Evolutionary conservation across 1,140 invertebrate genomes (phyloP), one percentile per base, ranked within the genome.

Genomic region (Ladona fulva): DNA sequence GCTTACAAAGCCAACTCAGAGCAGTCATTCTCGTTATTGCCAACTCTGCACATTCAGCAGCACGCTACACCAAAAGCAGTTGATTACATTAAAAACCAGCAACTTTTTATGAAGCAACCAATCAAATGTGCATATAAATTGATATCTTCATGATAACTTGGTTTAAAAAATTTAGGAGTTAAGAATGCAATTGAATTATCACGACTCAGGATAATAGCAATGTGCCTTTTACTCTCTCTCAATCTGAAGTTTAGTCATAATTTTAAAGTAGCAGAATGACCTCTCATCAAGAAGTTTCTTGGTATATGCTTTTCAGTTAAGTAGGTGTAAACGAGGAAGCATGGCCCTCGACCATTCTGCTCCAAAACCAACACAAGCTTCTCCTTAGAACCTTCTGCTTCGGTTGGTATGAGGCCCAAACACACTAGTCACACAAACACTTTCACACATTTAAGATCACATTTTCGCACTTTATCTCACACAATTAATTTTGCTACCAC

Each of bases 1-100:
- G 52, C 52, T 66, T 66, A 66, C n/a, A 22, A 66, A 66, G 52
- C 52, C 52, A 66, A 66, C 52, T 66, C 14, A 66, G 52, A 66
- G 52, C 52, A 66, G 52, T 66, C 52, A 66, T 22, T 66, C 12
- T 66, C 12, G 52, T 66, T 66, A 66, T 66, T 66, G 52, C 52
- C 52, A 66, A 19, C 52, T 66, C 52, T 66, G 52, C 52, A 66
- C 52, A 66, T 66, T 66, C 52, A 66, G 52, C 52, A 75, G 74
- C 74, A 75, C 29, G 74, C 74, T 75, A 75, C 74, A 75, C 74
- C 29, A 37, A 75, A 75, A 75, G 74, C 74, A 75, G 29, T 75
- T 37, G 29, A 75, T 75, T 75, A 75, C 74, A 75, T 75, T 75
- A 75, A 75, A 22, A 75, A 37, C 24, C 74, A 66, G 52, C 52